These are phyloP conservation scores for Phoxinus dragarum DNA, from an alignment of 2,797 vertebrate genomes.

Conservation along the genomic window DNA sequence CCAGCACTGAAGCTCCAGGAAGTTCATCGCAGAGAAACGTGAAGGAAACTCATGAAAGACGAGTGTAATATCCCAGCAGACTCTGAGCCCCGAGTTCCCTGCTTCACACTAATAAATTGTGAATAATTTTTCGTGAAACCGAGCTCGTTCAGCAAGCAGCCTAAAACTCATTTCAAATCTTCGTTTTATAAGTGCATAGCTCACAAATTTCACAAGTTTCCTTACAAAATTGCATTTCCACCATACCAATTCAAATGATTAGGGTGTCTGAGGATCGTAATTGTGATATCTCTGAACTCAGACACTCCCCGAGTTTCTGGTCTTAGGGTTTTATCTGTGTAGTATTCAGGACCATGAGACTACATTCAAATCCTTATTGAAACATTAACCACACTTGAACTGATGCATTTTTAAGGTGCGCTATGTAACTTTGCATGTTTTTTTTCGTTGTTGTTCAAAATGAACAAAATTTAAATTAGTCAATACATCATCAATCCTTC, in stretches of 20 bases:
- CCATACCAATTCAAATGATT: not conserved
- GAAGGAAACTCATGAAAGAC: conserved; percentile 36
- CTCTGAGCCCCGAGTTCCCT: conserved; percentile 10
- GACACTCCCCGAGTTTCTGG: not conserved
- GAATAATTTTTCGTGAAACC: conserved; percentile 33
- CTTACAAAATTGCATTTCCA: conserved; percentile 11
- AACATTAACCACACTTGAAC: not conserved
- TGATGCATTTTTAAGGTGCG: not conserved
- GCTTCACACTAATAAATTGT: conserved; percentile 39
- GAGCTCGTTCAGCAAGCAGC: conserved; percentile 21
- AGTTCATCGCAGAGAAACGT: conserved; percentile 9
- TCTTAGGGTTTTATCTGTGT: not conserved
- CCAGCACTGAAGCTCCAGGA: not conserved
- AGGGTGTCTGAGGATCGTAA: not conserved
- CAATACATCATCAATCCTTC: too few relatives aligned
- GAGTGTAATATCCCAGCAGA: conserved; percentile 48
- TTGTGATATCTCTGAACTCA: not conserved
- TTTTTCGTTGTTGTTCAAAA: too few relatives aligned
- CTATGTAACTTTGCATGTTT: not conserved
- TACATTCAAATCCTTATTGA: not conserved
- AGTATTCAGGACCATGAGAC: not conserved
- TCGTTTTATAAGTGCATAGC: conserved; percentile 3
- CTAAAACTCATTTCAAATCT: conserved; percentile 35
- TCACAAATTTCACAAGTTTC: conserved; percentile 22
- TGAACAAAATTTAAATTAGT: too few relatives aligned